Evolutionary conservation across 2,888 invertebrate species (phyloP), one percentile per base, ranked within the genome.

Genomic region (Malthinus flaveolus): DNA sequence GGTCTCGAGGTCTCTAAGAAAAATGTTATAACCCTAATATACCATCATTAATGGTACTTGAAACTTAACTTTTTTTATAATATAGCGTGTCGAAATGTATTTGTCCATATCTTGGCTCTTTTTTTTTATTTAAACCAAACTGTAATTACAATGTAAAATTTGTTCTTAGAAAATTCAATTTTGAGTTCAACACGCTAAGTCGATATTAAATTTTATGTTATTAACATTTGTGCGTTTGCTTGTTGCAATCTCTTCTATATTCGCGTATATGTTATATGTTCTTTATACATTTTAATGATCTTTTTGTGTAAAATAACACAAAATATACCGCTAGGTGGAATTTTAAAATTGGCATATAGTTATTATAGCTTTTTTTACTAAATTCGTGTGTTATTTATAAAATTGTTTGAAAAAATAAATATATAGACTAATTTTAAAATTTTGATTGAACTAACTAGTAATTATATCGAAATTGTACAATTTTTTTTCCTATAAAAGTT

Each of bases 91-190:
- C 61, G 60, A 57, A 60, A 62, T 59, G 55, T 55, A 62, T 62
- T 62, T 62, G 62, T 60, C 53, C 57, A 50, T 60, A 48, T 42
- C 48, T 55, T 42, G 47, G 23, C 33, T 46, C 23, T 48, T 58
- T 45, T 58, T 37, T 54, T 58, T 58, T 49, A 13, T 51, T 48
- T 52, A 48, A 11, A 44, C 49, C 52, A 46, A 46, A 59, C 63
- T 49, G 49, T 64, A 64, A 64, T 64, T 64, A 62, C 59, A 59
- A 63, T 50, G 61, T 61, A 61, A 56, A 63, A 61, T 59, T 64
- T 61, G 56, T 64, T 64, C 63, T 54, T 54, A 64, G 63, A 64
- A 64, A 64, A 64, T 61, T 61, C 60, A 61, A 59, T 61, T 64
- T 62, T 58, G 58, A 44, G 53, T 54, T 56, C 56, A 56, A 59